phyloP scores from a whole-genome alignment of 2,113 vertebrate species.

The Phaethornis superciliosus region DNA sequence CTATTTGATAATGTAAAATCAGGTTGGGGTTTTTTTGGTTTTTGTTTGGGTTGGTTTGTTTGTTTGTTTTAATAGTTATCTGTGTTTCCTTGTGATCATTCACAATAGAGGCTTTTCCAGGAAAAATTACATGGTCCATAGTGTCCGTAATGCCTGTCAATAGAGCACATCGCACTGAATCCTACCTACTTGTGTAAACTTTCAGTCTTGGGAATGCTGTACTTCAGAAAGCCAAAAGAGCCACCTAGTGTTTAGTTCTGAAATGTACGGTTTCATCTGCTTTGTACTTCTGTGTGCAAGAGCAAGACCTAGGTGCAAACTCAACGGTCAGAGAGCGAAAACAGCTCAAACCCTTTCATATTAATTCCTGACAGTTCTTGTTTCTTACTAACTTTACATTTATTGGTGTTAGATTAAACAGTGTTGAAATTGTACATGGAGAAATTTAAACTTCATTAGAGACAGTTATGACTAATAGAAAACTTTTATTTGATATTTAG shows the following conservation, averaged over 20 bases:
- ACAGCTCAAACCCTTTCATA: not conserved
- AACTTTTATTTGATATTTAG: not conserved
- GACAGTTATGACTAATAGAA: not conserved
- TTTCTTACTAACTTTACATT: not conserved
- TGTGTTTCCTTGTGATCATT: not conserved
- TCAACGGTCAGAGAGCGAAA: not conserved
- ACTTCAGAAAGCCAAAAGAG: not conserved
- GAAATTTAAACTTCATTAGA: not conserved
- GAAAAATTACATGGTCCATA: not conserved
- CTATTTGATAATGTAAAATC: not conserved
- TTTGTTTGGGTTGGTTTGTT: rapidly evolving
- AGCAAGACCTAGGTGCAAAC: not conserved
- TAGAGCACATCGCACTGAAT: not conserved
- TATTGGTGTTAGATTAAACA: not conserved
- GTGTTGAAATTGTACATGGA: not conserved
- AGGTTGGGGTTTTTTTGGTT: too few species aligned
- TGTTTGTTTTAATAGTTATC: not conserved
- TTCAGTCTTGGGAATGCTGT: not conserved
- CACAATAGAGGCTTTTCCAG: not conserved
- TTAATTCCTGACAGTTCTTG: not conserved
- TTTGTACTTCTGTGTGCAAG: not conserved
- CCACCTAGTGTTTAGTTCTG: conserved; percentile 27
- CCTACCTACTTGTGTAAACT: not conserved
- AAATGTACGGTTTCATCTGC: not conserved
- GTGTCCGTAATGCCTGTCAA: not conserved